Base-by-base conservation (phyloP, 92 coral and sea anemone genomes). In the Zoanthus sociatus region DNA sequence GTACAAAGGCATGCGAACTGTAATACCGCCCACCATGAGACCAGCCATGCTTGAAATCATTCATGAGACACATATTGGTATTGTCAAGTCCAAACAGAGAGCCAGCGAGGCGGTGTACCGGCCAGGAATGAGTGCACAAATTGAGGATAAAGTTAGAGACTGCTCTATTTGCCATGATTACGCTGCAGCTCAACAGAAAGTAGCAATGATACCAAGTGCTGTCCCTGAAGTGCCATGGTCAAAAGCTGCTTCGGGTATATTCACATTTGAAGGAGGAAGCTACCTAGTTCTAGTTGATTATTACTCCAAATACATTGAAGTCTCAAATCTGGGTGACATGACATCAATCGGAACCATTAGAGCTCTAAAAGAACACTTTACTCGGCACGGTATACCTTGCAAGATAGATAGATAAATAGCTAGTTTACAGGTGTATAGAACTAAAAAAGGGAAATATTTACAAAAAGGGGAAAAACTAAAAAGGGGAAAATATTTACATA, bases 231-330 rank as follows among this genome's bases (percentile, higher is more conserved):
- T 87, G 56, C 93, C 92, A 32, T 93, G 95, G 95, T 71, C 76
- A n/a, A 70, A 45, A 67, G 90, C 84, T 48, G 91, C 90, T 18
- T 91, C 92, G 54, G 91, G 90, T 90, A 91, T 88, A 45, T 77
- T 93, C 69, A 68, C 88, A 79, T 90, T 90, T 37, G 84, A 93
- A 56, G 87, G 92, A 17, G 83, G 82, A 60, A 70, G 86, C 77
- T 88, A 79, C 86, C 83, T 88, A 20, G 48, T 84, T 37, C 86
- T 87, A 37, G 90, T 93, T 55, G 95, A 90, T 58, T 93, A 90
- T 78, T 88, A 73, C 78, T 89, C 94, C 78, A 89, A 92, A 21
- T 89, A 86, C 87, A 89, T 89, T 37, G 94, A 92, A 33, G 91
- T 89, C 61, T 83, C 50, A 6, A 72, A 31, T 18, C 14, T 72